These are phyloP conservation scores for Drosophila pectinifera DNA, from an alignment of 1,140 invertebrate genomes.

Conservation along the genomic window DNA sequence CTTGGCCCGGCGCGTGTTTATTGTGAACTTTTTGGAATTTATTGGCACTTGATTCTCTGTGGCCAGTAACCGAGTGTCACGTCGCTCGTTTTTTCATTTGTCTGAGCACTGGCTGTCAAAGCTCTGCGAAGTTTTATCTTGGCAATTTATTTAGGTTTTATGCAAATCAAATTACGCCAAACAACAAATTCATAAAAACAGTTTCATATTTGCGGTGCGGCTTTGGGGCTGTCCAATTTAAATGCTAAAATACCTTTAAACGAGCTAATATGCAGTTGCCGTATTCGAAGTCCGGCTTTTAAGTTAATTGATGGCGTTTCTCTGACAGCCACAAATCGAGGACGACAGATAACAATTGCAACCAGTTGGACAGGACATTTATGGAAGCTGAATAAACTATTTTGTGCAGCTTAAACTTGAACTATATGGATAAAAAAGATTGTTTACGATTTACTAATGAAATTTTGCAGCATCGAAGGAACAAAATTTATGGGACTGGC, in stretches of 20 bases:
- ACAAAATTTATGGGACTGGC: slow-evolving; percentile 11
- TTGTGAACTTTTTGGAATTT: slow-evolving; percentile 63
- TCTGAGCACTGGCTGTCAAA: slow-evolving; percentile 33
- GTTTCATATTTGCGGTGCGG: slow-evolving; percentile 18
- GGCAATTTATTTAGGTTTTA: slow-evolving; percentile 74
- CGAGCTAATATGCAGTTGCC: slow-evolving; percentile 7
- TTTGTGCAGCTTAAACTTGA: neutral
- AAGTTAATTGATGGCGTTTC: slow-evolving; percentile 73
- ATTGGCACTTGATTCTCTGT: slow-evolving; percentile 61
- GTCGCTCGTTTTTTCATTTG: slow-evolving; percentile 19
- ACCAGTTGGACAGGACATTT: slow-evolving; percentile 3
- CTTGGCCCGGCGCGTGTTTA: slow-evolving; percentile 40
- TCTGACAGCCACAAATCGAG: slow-evolving; percentile 46
- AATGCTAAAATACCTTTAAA: slow-evolving; percentile 55
- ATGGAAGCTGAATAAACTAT: neutral
- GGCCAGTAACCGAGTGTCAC: slow-evolving; percentile 33
- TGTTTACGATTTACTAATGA: neutral
- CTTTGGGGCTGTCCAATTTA: slow-evolving; percentile 49
- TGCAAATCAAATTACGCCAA: slow-evolving; percentile 73
- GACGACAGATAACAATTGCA: slow-evolving; percentile 23
- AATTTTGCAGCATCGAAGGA: neutral
- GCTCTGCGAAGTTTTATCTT: slow-evolving; percentile 62
- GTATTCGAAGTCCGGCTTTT: slow-evolving; percentile 43
- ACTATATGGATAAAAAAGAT: neutral
- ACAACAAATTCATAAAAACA: slow-evolving; percentile 45